Base-by-base conservation (phyloP, 1,140 invertebrate species). In the Drosophila biarmipes region DNA sequence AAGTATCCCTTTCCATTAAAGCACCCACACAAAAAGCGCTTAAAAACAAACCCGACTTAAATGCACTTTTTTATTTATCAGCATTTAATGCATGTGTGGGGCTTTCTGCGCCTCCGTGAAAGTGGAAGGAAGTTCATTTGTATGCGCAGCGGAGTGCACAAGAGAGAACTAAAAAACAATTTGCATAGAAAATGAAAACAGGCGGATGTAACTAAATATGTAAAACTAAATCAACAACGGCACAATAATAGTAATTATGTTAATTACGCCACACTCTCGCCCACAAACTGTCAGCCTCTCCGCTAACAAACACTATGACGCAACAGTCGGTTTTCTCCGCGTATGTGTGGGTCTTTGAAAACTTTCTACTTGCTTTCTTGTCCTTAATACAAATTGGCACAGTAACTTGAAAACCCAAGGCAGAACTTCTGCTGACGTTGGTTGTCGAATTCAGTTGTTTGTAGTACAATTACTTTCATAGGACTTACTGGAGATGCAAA, bases 241-340 rank as follows among this genome's bases (percentile, higher is more conserved):
- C 62, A 86, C 79, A 86, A 87, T 87, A 87, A 82, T 86, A 82
- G 82, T 86, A 86, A 86, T 86, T 86, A 87, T 86, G 82, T 86
- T 86, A 86, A 86, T 86, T 86, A 87, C 75, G 64, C 75, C 54
- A 45, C 58, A 63, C 57, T 53, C 45, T 21, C 45, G 35, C 8
- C 38, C 35, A 51, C 42, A 46, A 29, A 29, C 52, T 53, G 11
- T 29, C 34, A 49, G 12, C 43, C 38, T 31, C 58, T 55, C 61
- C 35, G 27, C 55, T 21, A 15, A 35, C 59, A 85, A 77, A 80
- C 78, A 73, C 29, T 46, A 45, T 45, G 40, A 66, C 63, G 71
- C 81, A 86, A 69, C 81, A 75, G 68, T 63, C 49, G 40, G 38
- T 58, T 24, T 54, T 51, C 24, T 29, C 48, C 52, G 53, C 14